Conservation (phyloP, 2,797 vertebrate species). For the Tapirus indicus region DNA sequence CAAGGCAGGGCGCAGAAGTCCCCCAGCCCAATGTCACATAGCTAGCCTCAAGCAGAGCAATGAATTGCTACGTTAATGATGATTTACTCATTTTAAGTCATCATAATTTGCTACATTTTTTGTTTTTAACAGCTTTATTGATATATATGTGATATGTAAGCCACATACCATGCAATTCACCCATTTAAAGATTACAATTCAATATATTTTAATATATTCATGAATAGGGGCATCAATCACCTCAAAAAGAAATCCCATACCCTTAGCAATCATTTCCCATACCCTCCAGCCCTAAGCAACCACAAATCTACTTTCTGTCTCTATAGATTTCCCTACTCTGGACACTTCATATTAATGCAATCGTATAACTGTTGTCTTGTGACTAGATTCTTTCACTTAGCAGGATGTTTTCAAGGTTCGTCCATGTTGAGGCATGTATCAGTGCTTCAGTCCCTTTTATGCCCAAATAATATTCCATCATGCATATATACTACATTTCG, state of each 20-base stretch:
- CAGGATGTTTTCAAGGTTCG: neutral
- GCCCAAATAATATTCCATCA: neutral
- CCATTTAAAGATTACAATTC: neutral
- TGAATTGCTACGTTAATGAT: neutral
- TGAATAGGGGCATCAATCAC: neutral
- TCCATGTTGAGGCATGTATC: too few relatives aligned
- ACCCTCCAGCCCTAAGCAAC: neutral
- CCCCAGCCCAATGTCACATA: neutral
- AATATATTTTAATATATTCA: neutral
- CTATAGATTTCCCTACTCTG: neutral
- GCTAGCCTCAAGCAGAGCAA: neutral
- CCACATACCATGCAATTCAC: neutral
- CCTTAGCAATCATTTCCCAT: neutral
- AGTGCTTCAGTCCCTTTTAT: neutral
- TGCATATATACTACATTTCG: neutral
- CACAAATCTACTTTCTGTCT: neutral
- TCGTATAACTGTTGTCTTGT: neutral
- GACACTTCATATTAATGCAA: neutral
- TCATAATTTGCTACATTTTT: neutral
- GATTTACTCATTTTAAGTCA: neutral
- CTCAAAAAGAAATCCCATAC: neutral
- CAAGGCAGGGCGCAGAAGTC: neutral
- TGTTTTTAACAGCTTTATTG: neutral
- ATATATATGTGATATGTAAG: neutral
- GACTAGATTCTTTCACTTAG: neutral